Conservation (phyloP, 2,888 invertebrate species). For the Pyrrhia umbra region DNA sequence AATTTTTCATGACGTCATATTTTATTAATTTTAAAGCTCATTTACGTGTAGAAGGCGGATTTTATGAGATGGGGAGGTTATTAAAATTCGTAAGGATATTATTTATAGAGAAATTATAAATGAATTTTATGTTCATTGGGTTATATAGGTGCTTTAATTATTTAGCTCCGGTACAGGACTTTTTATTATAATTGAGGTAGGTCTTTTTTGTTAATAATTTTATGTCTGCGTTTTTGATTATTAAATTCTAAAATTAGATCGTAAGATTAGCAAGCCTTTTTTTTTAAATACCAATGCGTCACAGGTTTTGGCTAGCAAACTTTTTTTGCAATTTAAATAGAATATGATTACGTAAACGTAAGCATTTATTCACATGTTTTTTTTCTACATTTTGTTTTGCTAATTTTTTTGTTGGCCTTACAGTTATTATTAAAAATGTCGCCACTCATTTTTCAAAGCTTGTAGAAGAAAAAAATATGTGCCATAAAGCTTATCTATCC, state of each 20-base stretch:
- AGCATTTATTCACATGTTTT: no score
- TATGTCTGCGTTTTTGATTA: background rate
- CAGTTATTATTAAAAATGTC: background rate
- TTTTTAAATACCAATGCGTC: background rate
- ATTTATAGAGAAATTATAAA: constrained; percentile 42
- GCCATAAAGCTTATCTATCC: constrained; percentile 35
- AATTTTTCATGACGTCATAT: constrained; percentile 60
- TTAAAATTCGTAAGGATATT: constrained; percentile 32
- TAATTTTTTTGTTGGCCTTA: no score
- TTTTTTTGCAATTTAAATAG: no score
- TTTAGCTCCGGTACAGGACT: background rate
- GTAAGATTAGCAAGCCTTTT: background rate
- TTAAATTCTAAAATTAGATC: background rate
- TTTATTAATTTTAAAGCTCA: constrained; percentile 56
- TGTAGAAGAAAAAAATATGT: constrained; percentile 3
- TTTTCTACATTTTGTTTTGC: no score
- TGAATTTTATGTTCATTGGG: constrained; percentile 29
- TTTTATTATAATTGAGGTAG: constrained; percentile 1
- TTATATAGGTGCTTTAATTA: constrained; percentile 6
- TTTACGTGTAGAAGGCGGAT: constrained; percentile 38
- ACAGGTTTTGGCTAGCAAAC: no score
- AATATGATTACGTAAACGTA: no score
- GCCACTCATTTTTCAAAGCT: background rate
- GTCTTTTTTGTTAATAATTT: background rate
- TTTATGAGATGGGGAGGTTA: constrained; percentile 49